Conservation (phyloP, 1,140 invertebrate species). For the Vanessa atalanta region DNA sequence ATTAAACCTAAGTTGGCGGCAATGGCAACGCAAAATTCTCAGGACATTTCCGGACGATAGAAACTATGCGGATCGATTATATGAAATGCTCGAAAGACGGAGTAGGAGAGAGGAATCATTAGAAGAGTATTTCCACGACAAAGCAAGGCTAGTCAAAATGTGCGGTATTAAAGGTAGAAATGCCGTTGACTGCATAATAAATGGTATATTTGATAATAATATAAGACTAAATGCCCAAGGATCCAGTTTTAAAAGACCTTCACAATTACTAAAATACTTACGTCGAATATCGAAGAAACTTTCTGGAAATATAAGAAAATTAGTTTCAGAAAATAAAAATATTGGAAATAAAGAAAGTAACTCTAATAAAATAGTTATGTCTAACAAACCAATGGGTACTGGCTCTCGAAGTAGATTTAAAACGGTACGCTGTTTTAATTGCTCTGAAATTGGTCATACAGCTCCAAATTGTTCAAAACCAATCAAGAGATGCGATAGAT, state of each 20-base stretch:
- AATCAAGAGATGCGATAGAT: slow-evolving; percentile 34
- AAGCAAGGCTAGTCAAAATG: slow-evolving; percentile 26
- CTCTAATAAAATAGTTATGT: neutral
- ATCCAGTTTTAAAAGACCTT: slow-evolving; percentile 1
- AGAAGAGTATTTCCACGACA: slow-evolving; percentile 33
- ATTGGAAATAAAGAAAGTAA: neutral
- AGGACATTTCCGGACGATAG: slow-evolving; percentile 27
- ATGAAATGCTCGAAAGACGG: slow-evolving; percentile 30
- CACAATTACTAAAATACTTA: slow-evolving; percentile 31
- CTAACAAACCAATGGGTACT: neutral
- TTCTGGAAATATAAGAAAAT: neutral
- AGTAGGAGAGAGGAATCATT: slow-evolving; percentile 28
- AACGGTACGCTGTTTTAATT: slow-evolving; percentile 15
- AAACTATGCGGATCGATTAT: slow-evolving; percentile 29
- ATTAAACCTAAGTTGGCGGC: slow-evolving; percentile 23
- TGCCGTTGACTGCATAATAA: slow-evolving; percentile 32
- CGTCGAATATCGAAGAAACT: slow-evolving; percentile 17
- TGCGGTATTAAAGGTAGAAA: slow-evolving; percentile 26
- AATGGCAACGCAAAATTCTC: slow-evolving; percentile 34
- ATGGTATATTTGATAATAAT: slow-evolving; percentile 31
- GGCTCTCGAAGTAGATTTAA: neutral
- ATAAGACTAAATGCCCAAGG: slow-evolving; percentile 33
- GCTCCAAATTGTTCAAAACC: slow-evolving; percentile 39
- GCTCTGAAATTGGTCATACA: slow-evolving; percentile 9
- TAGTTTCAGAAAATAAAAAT: neutral